These are phyloP conservation scores for Pseudomugil tenellus DNA, from an alignment of 2,797 vertebrate species.

Conservation along the genomic window DNA sequence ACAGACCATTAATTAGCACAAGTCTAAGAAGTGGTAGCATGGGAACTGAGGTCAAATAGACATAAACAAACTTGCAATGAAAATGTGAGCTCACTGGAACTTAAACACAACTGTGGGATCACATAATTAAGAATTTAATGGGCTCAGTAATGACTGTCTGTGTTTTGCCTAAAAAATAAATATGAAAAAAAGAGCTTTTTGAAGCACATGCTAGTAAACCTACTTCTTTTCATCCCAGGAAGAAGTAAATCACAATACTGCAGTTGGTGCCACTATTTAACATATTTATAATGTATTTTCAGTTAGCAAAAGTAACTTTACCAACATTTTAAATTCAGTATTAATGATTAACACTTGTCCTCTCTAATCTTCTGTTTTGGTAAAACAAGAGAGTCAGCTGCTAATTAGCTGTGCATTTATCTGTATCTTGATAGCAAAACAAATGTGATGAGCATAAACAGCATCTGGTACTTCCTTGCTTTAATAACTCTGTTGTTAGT, in stretches of 20 bases:
- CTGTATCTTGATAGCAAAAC: not conserved
- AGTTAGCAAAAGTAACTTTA: too few species aligned
- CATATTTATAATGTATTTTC: too few species aligned
- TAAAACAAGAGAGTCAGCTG: too few species aligned
- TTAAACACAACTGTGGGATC: conserved; percentile 34
- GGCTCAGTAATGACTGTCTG: conserved; percentile 63
- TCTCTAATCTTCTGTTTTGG: too few species aligned
- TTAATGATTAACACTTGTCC: too few species aligned
- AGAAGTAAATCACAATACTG: too few species aligned
- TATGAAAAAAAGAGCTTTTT: conserved; percentile 7
- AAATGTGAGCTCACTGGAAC: conserved; percentile 37
- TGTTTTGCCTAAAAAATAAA: conserved; percentile 35
- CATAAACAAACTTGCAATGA: conserved; percentile 37
- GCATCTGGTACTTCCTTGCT: not conserved
- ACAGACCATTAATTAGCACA: conserved; percentile 47
- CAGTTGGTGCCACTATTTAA: too few species aligned
- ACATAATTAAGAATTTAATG: conserved; percentile 77
- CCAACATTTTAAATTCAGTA: too few species aligned
- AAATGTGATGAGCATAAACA: not conserved
- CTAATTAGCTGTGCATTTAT: too few species aligned
- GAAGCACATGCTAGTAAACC: conserved; percentile 20
- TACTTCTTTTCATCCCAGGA: conserved; percentile 3
- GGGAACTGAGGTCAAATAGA: conserved; percentile 41
- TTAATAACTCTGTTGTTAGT: not conserved
- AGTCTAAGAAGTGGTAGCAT: conserved; percentile 8